Evolutionary conservation across 2,113 vertebrate species (phyloP).

Genomic region (Prietella phreatophila): DNA sequence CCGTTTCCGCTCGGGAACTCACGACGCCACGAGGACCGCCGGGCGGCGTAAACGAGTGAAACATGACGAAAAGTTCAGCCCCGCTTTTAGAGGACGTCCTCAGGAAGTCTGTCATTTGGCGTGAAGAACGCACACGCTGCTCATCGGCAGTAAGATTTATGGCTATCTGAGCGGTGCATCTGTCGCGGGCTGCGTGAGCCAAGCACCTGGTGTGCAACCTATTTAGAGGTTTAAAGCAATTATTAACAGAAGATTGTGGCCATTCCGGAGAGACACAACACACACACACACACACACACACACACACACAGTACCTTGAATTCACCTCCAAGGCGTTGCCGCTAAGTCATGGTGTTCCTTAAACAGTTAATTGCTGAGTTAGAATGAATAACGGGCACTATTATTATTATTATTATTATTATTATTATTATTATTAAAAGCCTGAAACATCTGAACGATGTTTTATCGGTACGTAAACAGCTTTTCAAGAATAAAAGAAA

Average conservation of each 20-base stretch:
- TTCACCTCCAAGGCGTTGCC: not conserved
- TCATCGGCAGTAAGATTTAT: constrained; percentile 8
- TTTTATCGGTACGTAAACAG: not conserved
- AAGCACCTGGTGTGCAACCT: constrained; percentile 25
- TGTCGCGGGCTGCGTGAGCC: not conserved
- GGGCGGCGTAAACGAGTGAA: not conserved
- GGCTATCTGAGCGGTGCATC: not conserved
- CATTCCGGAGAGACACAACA: not conserved
- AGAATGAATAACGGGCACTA: not conserved
- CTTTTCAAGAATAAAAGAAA: not conserved
- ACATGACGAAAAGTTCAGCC: not conserved
- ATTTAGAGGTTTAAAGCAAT: constrained; percentile 24
- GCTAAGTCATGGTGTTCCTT: not conserved
- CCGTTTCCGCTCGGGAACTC: not conserved
- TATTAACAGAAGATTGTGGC: not conserved
- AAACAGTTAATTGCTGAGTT: not conserved
- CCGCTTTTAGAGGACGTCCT: not conserved
- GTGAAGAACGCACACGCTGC: not conserved
- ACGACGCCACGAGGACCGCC: not conserved
- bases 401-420: not conserved
- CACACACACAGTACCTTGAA: constrained; percentile 6
- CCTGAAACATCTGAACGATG: not conserved
- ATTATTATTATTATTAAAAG: too few species aligned
- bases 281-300: constrained; percentile 17
- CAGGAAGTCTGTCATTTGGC: not conserved